A percentile compares a stretch with the other conserved stretches of the same genome.
phyloP scores from a whole-genome alignment of 2,113 vertebrate species.

The Trogon surrucura region DNA sequence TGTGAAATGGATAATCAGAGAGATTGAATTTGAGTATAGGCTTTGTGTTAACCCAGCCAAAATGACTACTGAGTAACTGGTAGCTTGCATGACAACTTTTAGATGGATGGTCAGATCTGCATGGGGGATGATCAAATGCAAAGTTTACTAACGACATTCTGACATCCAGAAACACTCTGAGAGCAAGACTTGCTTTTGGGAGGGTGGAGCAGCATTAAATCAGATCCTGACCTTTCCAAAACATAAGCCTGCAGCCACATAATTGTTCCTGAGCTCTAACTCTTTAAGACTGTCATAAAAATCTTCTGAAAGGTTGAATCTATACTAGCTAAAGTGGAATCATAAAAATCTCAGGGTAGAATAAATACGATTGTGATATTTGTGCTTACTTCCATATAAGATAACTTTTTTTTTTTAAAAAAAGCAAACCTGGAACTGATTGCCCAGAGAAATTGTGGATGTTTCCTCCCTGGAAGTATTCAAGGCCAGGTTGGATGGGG shows the following conservation, averaged over 20 bases:
- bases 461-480: no score
- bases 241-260: neutral
- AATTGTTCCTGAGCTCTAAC: constrained; percentile 18
- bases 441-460: no score
- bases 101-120: neutral
- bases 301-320: constrained; percentile 43
- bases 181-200: neutral
- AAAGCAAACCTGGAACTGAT: no score
- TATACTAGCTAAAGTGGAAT: neutral
- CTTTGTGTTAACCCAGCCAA: neutral
- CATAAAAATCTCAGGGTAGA: neutral
- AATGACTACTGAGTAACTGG: neutral
- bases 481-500: no score
- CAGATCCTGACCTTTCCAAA: constrained; percentile 43
- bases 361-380: constrained; percentile 26
- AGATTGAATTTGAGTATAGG: neutral
- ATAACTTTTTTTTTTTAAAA: neutral
- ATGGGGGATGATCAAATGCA: rapidly evolving
- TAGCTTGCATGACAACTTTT: neutral
- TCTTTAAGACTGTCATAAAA: constrained; percentile 24
- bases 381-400: neutral
- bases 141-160: neutral
- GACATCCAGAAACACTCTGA: neutral
- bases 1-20: neutral
- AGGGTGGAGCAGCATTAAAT: constrained; percentile 5